These are phyloP conservation scores for Cryptocheilus praepositus DNA, from an alignment of 2,888 invertebrate genomes.

Conservation along the genomic window DNA sequence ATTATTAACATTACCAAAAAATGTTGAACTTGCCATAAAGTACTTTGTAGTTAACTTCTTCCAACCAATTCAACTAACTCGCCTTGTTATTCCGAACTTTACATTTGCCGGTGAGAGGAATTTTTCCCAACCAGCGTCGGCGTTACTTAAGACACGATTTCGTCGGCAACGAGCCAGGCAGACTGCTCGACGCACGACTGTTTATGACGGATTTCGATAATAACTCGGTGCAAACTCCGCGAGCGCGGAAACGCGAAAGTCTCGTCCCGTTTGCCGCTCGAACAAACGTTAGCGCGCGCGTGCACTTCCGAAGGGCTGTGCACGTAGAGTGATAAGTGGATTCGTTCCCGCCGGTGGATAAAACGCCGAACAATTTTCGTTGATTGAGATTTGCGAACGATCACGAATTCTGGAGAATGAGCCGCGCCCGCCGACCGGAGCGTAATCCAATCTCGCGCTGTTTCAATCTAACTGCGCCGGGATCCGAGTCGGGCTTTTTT, in stretches of 20 bases:
- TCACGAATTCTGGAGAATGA: slow-evolving; percentile 3
- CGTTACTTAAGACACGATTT: too few species aligned
- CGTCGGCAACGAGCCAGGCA: neutral
- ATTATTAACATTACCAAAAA: neutral
- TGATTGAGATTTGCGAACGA: slow-evolving; percentile 23
- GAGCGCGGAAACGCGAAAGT: slow-evolving; percentile 37
- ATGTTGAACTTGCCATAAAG: too few species aligned
- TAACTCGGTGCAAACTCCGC: slow-evolving; percentile 25
- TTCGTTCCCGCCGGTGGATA: neutral
- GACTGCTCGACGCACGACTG: slow-evolving; percentile 1
- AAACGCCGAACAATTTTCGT: slow-evolving; percentile 4
- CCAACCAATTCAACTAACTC: neutral
- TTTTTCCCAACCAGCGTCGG: too few species aligned
- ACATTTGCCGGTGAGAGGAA: neutral
- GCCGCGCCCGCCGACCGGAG: neutral
- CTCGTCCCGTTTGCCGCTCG: slow-evolving; percentile 18
- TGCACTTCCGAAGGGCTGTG: too few species aligned
- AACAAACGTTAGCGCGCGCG: neutral
- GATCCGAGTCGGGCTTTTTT: too few species aligned
- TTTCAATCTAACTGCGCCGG: too few species aligned
- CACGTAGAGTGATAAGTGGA: neutral
- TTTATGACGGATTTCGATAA: slow-evolving; percentile 33
- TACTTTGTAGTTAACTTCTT: too few species aligned
- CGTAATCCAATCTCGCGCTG: slow-evolving; percentile 1
- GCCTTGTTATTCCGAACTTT: slow-evolving; percentile 2